phyloP scores from a whole-genome alignment of 2,888 invertebrate species.

The Lasioglossum morio region DNA sequence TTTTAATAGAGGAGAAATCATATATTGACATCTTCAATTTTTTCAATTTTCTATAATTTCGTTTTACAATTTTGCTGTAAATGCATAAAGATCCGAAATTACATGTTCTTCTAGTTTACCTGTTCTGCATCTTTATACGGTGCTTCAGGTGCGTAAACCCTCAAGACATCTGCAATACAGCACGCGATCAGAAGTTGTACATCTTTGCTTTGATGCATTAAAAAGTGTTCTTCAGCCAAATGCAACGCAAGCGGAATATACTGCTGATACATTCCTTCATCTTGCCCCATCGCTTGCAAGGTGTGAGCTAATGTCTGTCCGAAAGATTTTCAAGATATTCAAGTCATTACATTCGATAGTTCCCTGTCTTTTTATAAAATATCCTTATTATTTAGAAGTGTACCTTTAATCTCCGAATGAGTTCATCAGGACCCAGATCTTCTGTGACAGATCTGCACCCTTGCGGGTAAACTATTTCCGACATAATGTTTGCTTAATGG shows the following conservation, averaged over 20 bases:
- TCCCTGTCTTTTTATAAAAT: neutral
- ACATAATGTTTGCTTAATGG: conserved; percentile 86
- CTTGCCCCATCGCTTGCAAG: conserved; percentile 98
- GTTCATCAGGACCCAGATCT: conserved; percentile 97
- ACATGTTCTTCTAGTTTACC: conserved; percentile 88
- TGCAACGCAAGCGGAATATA: conserved; percentile 96
- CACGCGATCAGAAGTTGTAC: conserved; percentile 98
- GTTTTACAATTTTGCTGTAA: no score
- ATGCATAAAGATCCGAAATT: no score
- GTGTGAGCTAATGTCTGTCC: conserved; percentile 95
- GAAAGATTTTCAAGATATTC: conserved; percentile 30
- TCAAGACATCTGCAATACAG: conserved; percentile 98
- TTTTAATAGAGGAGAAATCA: no score
- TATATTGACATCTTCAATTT: no score
- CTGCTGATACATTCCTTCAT: conserved; percentile 96
- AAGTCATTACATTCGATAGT: neutral
- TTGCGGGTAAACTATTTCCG: conserved; percentile 96
- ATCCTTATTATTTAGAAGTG: conserved; percentile 23
- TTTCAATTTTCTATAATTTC: no score
- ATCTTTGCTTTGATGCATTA: conserved; percentile 95
- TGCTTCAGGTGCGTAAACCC: conserved; percentile 98
- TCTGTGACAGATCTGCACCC: conserved; percentile 98
- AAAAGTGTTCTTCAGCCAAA: conserved; percentile 96
- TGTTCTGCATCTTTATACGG: conserved; percentile 98
- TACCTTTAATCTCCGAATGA: conserved; percentile 97